Conservation (phyloP, 2,113 vertebrate species). For the Aepyceros melampus region DNA sequence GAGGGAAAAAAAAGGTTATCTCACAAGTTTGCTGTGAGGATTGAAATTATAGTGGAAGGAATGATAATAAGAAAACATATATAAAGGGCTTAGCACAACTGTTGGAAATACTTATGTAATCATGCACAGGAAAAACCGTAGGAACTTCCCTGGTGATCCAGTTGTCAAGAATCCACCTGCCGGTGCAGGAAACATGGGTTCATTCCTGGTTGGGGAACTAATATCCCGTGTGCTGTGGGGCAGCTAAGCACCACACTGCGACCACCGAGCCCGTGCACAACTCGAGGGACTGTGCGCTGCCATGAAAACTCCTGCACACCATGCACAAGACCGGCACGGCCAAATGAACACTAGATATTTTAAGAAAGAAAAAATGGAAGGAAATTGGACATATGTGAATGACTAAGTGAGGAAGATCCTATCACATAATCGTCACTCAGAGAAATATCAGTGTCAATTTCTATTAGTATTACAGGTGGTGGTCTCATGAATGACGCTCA, state of each 20-base stretch:
- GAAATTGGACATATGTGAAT: not conserved
- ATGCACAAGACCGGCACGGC: rapidly evolving
- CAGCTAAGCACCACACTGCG: not conserved
- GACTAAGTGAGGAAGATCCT: not conserved
- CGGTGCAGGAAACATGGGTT: not conserved
- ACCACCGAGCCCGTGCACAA: rapidly evolving
- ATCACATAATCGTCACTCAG: not conserved
- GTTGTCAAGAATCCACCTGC: not conserved
- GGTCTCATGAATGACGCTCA: not conserved
- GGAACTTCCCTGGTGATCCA: not conserved
- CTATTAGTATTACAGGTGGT: not conserved
- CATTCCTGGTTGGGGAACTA: not conserved
- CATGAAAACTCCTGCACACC: rapidly evolving
- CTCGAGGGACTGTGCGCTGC: rapidly evolving
- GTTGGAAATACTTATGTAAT: not conserved
- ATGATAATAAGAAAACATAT: not conserved
- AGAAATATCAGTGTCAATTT: not conserved
- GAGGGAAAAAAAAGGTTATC: not conserved
- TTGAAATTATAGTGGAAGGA: not conserved
- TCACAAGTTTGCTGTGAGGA: not conserved
- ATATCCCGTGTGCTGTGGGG: not conserved
- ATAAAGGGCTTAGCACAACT: not conserved
- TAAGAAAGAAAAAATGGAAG: not conserved
- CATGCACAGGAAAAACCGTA: not conserved
- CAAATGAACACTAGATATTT: rapidly evolving